phyloP scores from a whole-genome alignment of 2,113 vertebrate genomes.

The Aythya baeri region DNA sequence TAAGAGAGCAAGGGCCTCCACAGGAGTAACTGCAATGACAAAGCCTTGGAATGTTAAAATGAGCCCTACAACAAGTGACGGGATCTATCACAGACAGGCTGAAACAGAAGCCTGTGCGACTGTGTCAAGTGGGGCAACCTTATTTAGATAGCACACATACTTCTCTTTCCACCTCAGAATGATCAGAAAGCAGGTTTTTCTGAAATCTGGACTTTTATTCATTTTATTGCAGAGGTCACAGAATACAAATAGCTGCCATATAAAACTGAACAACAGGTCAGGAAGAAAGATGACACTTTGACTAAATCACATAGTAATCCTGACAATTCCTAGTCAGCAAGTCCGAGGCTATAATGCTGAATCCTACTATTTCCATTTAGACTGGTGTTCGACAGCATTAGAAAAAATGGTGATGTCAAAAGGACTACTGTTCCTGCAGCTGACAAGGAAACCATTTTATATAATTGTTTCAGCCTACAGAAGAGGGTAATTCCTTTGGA shows the following conservation, averaged over 20 bases:
- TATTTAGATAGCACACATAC: neutral
- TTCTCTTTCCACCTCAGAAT: neutral
- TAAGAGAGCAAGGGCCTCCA: neutral
- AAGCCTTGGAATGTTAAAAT: neutral
- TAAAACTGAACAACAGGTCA: neutral
- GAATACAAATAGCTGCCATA: neutral
- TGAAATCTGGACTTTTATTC: neutral
- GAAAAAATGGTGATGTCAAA: constrained; percentile 49
- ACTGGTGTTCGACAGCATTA: constrained; percentile 25
- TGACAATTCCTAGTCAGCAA: constrained; percentile 20
- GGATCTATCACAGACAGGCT: neutral
- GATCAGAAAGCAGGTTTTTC: neutral
- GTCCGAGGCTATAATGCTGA: neutral
- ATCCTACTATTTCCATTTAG: constrained; percentile 26
- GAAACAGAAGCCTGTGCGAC: neutral
- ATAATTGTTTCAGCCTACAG: constrained; percentile 67
- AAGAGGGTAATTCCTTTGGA: constrained; percentile 64
- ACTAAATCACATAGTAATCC: neutral
- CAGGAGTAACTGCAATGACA: rapidly evolving
- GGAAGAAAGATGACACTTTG: neutral
- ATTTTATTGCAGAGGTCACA: neutral
- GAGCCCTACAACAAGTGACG: neutral
- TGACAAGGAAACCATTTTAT: constrained; percentile 67
- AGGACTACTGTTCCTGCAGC: constrained; percentile 56
- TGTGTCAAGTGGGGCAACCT: neutral